Conservation (phyloP, 2,113 vertebrate species). For the Hyaena hyaena region DNA sequence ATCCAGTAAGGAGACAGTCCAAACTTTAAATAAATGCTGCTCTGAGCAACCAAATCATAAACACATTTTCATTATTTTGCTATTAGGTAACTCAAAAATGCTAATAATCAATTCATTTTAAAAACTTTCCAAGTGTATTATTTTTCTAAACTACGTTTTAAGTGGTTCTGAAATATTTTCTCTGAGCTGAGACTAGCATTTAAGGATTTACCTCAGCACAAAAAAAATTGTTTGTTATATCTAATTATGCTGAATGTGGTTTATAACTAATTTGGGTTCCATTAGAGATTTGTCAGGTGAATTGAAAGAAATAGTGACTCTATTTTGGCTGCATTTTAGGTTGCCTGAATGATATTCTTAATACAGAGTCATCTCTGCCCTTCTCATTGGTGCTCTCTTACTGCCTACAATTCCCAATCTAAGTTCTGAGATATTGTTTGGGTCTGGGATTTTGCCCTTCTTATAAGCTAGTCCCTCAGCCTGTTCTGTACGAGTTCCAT, state of each 20-base stretch:
- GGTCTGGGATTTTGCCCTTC: not conserved
- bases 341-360: not conserved
- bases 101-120: conserved; percentile 41
- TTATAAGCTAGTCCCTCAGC: not conserved
- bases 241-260: not conserved
- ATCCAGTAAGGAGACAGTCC: not conserved
- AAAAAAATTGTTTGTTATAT: not conserved
- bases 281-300: not conserved
- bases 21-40: conserved; percentile 45
- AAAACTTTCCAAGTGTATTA: not conserved
- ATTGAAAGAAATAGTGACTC: not conserved
- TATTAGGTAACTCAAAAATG: not conserved
- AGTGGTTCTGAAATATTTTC: not conserved
- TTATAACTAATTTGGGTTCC: not conserved
- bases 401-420: not conserved
- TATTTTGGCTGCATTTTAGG: conserved; percentile 4
- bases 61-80: conserved; percentile 36
- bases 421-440: not conserved
- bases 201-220: not conserved
- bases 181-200: not conserved
- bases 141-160: not conserved
- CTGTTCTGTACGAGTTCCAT: not conserved
- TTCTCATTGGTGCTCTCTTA: not conserved
- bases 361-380: not conserved
- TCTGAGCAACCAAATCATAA: conserved; percentile 51